phyloP scores from a whole-genome alignment of 2,113 vertebrate species.

The Sardina pilchardus region DNA sequence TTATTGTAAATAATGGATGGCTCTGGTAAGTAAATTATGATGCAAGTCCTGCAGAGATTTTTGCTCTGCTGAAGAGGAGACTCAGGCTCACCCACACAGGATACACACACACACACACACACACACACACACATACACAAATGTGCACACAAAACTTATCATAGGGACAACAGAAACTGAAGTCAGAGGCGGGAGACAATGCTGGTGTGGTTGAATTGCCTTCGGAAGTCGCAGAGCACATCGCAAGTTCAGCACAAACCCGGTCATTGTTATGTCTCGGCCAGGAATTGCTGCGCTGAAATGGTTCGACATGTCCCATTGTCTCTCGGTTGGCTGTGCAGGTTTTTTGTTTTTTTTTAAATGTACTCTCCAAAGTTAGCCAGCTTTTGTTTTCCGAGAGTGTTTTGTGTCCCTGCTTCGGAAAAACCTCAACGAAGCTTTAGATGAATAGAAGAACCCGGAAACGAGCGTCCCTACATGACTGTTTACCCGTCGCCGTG shows the following conservation, averaged over 20 bases:
- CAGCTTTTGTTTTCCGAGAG: not conserved
- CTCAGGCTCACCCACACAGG: not conserved
- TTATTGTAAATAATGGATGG: constrained; percentile 49
- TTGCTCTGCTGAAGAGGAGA: not conserved
- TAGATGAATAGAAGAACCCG: not conserved
- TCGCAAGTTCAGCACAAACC: not conserved
- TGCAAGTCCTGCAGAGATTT: constrained; percentile 38
- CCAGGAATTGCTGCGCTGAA: not conserved
- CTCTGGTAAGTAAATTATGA: constrained; percentile 44
- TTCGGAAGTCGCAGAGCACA: not conserved
- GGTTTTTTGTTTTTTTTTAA: too few species aligned
- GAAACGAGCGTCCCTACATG: not conserved
- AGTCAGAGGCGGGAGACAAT: not conserved
- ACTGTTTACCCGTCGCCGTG: not conserved
- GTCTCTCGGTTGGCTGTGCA: not conserved
- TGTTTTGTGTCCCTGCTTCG: too few species aligned
- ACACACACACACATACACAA: constrained; percentile 9
- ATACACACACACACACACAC: not conserved
- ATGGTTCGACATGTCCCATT: not conserved
- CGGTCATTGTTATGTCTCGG: not conserved
- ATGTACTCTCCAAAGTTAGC: not conserved
- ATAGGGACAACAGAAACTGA: not conserved
- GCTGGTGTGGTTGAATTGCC: not conserved
- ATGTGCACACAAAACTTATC: not conserved
- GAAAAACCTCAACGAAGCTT: too few species aligned